Percentiles rank a stretch among this genome's conserved stretches.
These are phyloP conservation scores for Drosophila mayri DNA, from an alignment of 1,140 invertebrate genomes.

Conservation along the genomic window DNA sequence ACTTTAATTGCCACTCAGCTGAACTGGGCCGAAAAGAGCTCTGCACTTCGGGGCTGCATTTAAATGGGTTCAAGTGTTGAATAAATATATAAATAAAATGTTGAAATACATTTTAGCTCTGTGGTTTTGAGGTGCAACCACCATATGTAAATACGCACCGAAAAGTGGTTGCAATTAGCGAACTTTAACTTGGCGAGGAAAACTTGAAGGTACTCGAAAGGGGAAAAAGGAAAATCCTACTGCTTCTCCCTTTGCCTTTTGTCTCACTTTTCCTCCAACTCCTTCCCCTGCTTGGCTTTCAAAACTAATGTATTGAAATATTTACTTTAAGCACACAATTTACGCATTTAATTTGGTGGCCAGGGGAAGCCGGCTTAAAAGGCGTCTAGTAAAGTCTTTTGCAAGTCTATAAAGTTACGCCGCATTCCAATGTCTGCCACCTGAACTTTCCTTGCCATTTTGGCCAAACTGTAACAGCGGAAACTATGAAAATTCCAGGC, in stretches of 20 bases:
- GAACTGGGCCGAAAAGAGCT: constrained; percentile 24
- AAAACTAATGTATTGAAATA: constrained; percentile 43
- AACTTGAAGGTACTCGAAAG: constrained; percentile 6
- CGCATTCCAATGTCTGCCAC: constrained; percentile 33
- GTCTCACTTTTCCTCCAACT: not conserved
- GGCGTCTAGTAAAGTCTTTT: constrained; percentile 19
- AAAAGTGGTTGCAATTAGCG: constrained; percentile 38
- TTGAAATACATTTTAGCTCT: constrained; percentile 33
- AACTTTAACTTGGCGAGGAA: constrained; percentile 17
- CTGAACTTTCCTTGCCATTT: constrained; percentile 38
- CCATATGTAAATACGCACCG: constrained; percentile 30
- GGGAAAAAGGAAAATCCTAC: not conserved
- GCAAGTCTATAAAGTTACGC: constrained; percentile 40
- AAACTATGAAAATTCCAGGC: constrained; percentile 52
- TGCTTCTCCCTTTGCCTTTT: not conserved
- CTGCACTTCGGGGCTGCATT: not conserved
- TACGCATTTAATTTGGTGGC: constrained; percentile 10
- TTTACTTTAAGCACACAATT: constrained; percentile 30
- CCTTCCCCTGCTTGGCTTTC: not conserved
- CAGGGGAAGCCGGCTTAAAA: no score
- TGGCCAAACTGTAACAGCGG: constrained; percentile 30
- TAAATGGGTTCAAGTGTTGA: constrained; percentile 48
- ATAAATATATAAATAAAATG: constrained; percentile 52
- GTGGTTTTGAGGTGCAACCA: constrained; percentile 39
- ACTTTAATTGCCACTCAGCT: constrained; percentile 33